Evolutionary conservation across 2,797 vertebrate genomes (phyloP).

Genomic region (Smutsia gigantea): DNA sequence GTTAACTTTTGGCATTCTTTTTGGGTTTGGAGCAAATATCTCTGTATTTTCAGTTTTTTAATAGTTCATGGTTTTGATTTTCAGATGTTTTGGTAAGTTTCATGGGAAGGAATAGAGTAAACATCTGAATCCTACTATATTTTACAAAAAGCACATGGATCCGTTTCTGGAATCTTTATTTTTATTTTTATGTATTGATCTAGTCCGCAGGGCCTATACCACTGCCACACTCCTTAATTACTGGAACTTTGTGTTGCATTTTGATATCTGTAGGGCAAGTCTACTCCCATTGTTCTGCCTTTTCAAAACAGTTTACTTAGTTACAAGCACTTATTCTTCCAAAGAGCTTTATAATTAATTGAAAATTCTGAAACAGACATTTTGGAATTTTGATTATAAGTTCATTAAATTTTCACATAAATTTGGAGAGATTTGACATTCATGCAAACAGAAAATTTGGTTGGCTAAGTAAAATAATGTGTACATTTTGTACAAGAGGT

Average conservation of each 20-base stretch:
- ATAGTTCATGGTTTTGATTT: neutral
- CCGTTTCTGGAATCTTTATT: neutral
- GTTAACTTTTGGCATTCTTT: neutral
- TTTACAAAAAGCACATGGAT: neutral
- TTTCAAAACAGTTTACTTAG: neutral
- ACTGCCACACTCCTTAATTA: neutral
- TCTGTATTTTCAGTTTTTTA: neutral
- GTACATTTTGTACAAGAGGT: neutral
- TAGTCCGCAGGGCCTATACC: neutral
- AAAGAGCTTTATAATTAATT: neutral
- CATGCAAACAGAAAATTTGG: neutral
- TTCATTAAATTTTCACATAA: neutral
- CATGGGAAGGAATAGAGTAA: neutral
- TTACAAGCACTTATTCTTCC: neutral
- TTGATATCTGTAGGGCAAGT: neutral
- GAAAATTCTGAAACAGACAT: neutral
- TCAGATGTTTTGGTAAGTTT: conserved; percentile 12
- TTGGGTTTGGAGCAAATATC: neutral
- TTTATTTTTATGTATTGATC: neutral
- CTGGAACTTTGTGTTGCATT: neutral
- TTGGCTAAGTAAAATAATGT: neutral
- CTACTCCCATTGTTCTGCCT: neutral
- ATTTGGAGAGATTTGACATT: neutral
- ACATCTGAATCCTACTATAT: neutral
- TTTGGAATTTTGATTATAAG: neutral